Evolutionary conservation across 2,113 vertebrate genomes (phyloP).

Genomic region (Murina feae): DNA sequence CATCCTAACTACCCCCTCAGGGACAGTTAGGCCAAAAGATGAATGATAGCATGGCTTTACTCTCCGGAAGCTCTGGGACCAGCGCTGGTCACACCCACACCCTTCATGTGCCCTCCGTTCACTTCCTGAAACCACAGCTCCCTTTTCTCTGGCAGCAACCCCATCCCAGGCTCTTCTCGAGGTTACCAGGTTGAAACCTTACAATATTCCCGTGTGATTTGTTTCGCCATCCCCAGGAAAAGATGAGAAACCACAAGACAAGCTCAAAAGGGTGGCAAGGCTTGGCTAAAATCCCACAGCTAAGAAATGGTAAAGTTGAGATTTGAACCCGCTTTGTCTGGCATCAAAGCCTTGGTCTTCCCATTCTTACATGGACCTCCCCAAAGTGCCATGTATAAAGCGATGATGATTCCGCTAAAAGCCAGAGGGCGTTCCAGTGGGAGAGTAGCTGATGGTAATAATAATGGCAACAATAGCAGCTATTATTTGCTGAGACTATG

Average conservation of each 20-base stretch:
- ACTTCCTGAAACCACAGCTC: neutral
- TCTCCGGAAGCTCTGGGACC: neutral
- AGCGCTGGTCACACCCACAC: neutral
- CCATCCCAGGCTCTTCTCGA: neutral
- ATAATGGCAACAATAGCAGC: neutral
- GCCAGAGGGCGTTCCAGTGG: neutral
- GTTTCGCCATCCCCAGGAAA: neutral
- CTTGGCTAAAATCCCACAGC: neutral
- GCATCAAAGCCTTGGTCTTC: neutral
- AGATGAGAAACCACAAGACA: neutral
- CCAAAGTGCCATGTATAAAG: neutral
- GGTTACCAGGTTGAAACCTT: neutral
- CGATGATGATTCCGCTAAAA: neutral
- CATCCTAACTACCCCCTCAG: slow-evolving; percentile 70
- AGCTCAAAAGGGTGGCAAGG: neutral
- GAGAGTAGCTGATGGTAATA: neutral
- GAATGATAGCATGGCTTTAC: neutral
- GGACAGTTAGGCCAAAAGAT: slow-evolving; percentile 57
- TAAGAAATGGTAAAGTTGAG: neutral
- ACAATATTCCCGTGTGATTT: neutral
- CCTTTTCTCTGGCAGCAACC: neutral
- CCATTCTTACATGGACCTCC: neutral
- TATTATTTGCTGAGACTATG: neutral
- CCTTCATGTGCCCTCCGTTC: neutral
- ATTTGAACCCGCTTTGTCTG: neutral